These are phyloP conservation scores for Euura saliciscinereae DNA, from an alignment of 1,140 invertebrate species.

Conservation along the genomic window DNA sequence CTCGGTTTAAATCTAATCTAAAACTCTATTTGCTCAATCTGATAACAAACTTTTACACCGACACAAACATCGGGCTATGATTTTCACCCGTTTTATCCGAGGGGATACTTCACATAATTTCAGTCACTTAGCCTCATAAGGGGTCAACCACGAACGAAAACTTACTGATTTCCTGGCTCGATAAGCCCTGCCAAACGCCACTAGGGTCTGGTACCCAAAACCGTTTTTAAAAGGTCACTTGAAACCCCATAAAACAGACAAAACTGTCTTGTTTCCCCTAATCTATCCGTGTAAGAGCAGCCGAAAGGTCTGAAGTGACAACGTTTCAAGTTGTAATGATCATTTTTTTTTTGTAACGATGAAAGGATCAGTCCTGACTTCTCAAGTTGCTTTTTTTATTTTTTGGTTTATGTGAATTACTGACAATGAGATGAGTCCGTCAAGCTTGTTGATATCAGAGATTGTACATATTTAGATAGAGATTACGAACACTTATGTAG, in stretches of 20 bases:
- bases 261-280: background rate
- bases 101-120: too few relatives aligned
- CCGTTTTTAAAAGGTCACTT: background rate
- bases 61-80: constrained; percentile 30
- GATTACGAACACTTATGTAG: background rate
- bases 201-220: background rate
- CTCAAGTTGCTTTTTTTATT: too few relatives aligned
- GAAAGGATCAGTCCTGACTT: too few relatives aligned
- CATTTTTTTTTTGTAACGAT: too few relatives aligned
- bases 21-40: constrained; percentile 42
- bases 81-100: constrained; percentile 8
- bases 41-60: constrained; percentile 27
- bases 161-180: constrained; percentile 31
- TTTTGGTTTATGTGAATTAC: background rate
- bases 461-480: background rate
- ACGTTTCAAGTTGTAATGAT: background rate
- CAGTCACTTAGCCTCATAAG: too few relatives aligned
- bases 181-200: constrained; percentile 34
- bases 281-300: background rate
- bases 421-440: background rate
- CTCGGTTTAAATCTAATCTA: constrained; percentile 40
- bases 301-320: background rate
- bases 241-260: background rate
- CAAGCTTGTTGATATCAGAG: background rate
- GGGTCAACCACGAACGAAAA: too few relatives aligned